Base-by-base conservation (phyloP, 2,797 vertebrate species). In the Austrolebias charrua region DNA sequence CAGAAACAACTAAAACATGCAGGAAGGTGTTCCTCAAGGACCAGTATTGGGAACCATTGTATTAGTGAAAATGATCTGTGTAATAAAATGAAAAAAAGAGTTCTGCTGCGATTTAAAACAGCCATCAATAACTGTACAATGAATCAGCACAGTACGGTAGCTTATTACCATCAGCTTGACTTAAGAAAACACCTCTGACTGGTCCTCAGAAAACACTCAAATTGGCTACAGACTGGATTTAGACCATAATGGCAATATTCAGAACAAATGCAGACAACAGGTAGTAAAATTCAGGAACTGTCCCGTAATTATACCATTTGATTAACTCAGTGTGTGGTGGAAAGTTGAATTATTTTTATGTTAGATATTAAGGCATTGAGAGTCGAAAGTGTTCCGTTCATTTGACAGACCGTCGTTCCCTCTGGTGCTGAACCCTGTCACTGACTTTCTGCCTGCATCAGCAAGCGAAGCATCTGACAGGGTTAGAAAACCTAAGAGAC, bases 331-430 rank as follows among this genome's bases (percentile, higher is more conserved):
- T 67, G 73, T 67, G 58, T 66, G 56, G 38, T 52, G 60, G 58
- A 71, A 64, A 60, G 54, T 49, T 61, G 66, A 72, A 46, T 48
- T 76, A 61, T 55, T 73, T 68, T 61, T 50, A 35, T 56, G 73
- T 85, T 78, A 80, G 60, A 66, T 45, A 63, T 84, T 87, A 91
- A 91, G 90, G 89, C 89, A 82, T 77, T 47, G 49, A 75, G 66
- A 81, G 43, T 43, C 52, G 51, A 77, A 75, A 51, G 50, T 72
- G 68, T 68, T 54, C 14, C 38, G 71, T 66, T 80, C 45, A 43
- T 73, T 83, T 65, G 64, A 73, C 38, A 54, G 63, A 69, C 72
- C 58, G 50, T n/a, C 18, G 70, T 64, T 83, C 48, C 47, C 72
- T 85, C 73, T 75, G 78, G 75, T 79, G 67, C 60, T 74, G 53